Evolutionary conservation across 2,888 invertebrate species (phyloP).

Genomic region (Lomographa bimaculata): DNA sequence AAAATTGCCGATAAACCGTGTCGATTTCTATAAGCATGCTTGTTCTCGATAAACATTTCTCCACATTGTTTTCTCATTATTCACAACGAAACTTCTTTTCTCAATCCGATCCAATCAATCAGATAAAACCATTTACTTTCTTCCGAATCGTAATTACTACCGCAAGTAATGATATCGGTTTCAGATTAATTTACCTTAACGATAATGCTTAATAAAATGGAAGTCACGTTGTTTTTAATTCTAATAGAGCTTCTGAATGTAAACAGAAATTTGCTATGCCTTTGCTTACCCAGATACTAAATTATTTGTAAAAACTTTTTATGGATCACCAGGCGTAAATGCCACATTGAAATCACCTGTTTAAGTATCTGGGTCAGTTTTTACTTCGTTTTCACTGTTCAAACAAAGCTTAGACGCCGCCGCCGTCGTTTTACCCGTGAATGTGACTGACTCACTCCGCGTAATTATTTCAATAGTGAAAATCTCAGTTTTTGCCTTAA

Average conservation of each 20-base stretch:
- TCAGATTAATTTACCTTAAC: constrained; percentile 19
- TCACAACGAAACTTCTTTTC: constrained; percentile 50
- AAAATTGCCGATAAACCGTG: background rate
- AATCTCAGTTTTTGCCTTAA: constrained; percentile 35
- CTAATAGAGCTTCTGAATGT: constrained; percentile 15
- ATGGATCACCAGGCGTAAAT: constrained; percentile 52
- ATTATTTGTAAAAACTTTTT: constrained; percentile 50
- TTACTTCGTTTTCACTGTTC: constrained; percentile 67
- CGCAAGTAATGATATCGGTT: constrained; percentile 20
- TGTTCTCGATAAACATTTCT: constrained; percentile 22
- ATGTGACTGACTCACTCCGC: constrained; percentile 39
- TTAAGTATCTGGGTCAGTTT: constrained; percentile 69
- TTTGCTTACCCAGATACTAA: constrained; percentile 35
- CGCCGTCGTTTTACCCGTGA: constrained; percentile 36
- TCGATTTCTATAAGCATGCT: constrained; percentile 6
- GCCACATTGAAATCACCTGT: constrained; percentile 55
- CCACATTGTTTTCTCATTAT: constrained; percentile 33
- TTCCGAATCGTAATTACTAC: constrained; percentile 25
- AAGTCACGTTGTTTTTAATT: constrained; percentile 17
- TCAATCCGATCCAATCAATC: constrained; percentile 42
- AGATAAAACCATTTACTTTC: constrained; percentile 54
- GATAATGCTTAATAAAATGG: constrained; percentile 11
- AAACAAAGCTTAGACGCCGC: constrained; percentile 47
- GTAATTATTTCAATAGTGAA: constrained; percentile 40
- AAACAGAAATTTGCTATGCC: constrained; percentile 28